A percentile compares a stretch with the other conserved stretches of the same genome.
Evolutionary conservation across 2,888 invertebrate species (phyloP).

Genomic region (Tetragnatha montana): DNA sequence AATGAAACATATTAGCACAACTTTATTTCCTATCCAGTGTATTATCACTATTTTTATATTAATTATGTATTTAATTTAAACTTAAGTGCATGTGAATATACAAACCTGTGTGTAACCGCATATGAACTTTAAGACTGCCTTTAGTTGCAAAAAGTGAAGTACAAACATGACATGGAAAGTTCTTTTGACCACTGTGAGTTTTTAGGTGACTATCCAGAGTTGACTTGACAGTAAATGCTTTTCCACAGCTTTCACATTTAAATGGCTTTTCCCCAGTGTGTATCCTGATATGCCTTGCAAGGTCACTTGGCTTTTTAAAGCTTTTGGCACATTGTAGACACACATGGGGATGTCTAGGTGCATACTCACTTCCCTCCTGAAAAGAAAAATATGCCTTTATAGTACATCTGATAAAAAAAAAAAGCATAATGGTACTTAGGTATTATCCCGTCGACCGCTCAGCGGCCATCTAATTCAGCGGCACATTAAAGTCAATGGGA

Average conservation of each 20-base stretch:
- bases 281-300: conserved; percentile 77
- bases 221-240: conserved; percentile 72
- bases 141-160: conserved; percentile 77
- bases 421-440: no score
- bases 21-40: background rate
- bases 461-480: no score
- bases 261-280: conserved; percentile 79
- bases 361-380: conserved; percentile 67
- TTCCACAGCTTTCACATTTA: conserved; percentile 75
- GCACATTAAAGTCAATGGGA: no score
- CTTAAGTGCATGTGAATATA: background rate
- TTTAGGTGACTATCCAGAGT: conserved; percentile 77
- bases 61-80: background rate
- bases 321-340: conserved; percentile 76
- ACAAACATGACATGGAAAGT: conserved; percentile 76
- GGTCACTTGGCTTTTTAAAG: conserved; percentile 78
- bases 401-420: no score
- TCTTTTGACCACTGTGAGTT: conserved; percentile 77
- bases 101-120: conserved; percentile 76
- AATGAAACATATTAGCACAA: no score
- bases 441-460: no score
- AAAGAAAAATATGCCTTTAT: background rate
- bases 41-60: background rate
- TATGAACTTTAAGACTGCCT: conserved; percentile 78
- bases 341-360: conserved; percentile 73